Evolutionary conservation across 2,888 invertebrate species (phyloP).

Genomic region (Callosobruchus maculatus): DNA sequence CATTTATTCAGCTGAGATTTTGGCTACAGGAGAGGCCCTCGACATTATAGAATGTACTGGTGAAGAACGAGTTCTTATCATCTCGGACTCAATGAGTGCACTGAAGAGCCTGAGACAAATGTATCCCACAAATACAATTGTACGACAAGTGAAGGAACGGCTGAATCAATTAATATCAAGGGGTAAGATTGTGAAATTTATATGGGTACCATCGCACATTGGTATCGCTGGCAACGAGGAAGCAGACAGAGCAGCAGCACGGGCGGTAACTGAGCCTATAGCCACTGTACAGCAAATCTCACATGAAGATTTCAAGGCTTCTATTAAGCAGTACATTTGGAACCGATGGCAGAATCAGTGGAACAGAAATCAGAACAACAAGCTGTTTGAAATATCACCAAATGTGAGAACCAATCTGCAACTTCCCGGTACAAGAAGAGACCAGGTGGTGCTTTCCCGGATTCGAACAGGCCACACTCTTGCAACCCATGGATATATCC

Average conservation of each 20-base stretch:
- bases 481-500: not conserved
- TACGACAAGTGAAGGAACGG: not conserved
- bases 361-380: not conserved
- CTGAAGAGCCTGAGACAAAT: not conserved
- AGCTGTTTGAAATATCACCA: not conserved
- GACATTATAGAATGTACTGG: too few species aligned
- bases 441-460: not conserved
- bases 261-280: not conserved
- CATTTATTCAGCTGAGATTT: not conserved
- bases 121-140: not conserved
- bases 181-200: not conserved
- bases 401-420: not conserved
- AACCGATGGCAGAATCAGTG: slow-evolving; percentile 1
- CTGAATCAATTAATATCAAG: not conserved
- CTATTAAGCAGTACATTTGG: not conserved
- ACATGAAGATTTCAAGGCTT: not conserved
- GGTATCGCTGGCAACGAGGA: slow-evolving; percentile 1
- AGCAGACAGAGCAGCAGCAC: not conserved
- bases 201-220: slow-evolving; percentile 1
- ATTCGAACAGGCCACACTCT: not conserved
- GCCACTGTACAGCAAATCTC: not conserved
- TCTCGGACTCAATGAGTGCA: not conserved
- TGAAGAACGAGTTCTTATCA: too few species aligned
- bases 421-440: not conserved
- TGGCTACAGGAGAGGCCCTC: not conserved